Evolutionary conservation across 1,140 invertebrate genomes (phyloP), one percentile per base, ranked within the genome.

Genomic region (Gonioctena quinquepunctata): DNA sequence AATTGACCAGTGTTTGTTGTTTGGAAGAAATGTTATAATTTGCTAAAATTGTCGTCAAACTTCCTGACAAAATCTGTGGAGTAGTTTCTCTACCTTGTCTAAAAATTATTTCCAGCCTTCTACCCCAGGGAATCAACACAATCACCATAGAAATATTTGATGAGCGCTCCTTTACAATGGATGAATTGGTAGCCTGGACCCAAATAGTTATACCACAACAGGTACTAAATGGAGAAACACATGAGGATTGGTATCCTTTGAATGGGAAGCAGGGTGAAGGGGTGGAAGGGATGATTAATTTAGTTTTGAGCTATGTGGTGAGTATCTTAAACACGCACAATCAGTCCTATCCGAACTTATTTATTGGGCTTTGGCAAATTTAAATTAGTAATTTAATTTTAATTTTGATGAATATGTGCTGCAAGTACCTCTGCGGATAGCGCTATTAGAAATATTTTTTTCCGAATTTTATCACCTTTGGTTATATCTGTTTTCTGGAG

Each of bases 111-210:
- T 86, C 62, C 84, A 95, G 93, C 80, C 89, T 94, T 77, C 85
- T 98, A 52, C 95, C 96, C 13, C 88, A 89, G 72, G 96, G 96
- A 50, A 93, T 98, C 1, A 92, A 93, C 79, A 90, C 90, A 23
- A 90, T 99, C 77, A 94, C 94, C 76, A 77, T 99, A 80, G 96
- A 99, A 88, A 94, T 99, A 69, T 99, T 93, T 85, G 97, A 99
- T 86, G 97, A 99, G 86, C 93, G 95, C 84, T 94, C 95, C 2
- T 97, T 99, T 83, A 96, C 95, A 22, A 92, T 94, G 87, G 96
- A 99, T 85, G 96, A 98, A 82, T 85, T 96, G 68, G 93, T 99
- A 75, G 97, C 96, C 1, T 98, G 95, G 94, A 90, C 92, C 2
- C 91, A 95, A 79, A 89, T 94, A 79, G 89, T 88, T 23, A 95